phyloP scores from a whole-genome alignment of 2,113 vertebrate species.

The Syrmaticus mikado region DNA sequence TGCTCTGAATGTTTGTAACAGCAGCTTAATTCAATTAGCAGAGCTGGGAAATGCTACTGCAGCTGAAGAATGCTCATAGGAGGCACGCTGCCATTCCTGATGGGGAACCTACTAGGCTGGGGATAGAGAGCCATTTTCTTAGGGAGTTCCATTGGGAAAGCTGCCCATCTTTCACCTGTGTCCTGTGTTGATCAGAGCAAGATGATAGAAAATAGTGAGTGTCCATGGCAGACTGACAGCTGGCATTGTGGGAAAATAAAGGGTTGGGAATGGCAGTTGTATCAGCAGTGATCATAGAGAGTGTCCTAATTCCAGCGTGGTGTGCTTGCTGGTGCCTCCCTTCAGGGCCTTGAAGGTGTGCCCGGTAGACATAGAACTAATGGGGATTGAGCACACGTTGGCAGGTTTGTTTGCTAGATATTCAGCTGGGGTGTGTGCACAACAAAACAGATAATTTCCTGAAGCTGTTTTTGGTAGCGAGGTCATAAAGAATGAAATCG shows the following conservation, averaged over 20 bases:
- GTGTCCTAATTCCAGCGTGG: background rate
- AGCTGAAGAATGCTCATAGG: background rate
- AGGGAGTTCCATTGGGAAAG: background rate
- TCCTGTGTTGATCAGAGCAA: background rate
- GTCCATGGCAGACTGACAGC: background rate
- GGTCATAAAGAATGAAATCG: background rate
- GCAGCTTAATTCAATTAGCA: background rate
- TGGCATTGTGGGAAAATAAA: background rate
- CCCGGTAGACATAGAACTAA: background rate
- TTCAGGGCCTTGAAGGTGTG: background rate
- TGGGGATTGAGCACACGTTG: accelerated
- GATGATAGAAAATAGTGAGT: background rate
- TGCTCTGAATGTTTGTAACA: background rate
- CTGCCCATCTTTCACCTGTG: background rate
- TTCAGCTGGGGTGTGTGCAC: background rate
- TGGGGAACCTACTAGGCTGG: background rate
- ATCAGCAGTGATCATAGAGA: background rate
- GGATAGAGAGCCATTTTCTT: background rate
- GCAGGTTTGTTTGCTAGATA: background rate
- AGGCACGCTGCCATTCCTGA: background rate
- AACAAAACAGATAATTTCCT: background rate
- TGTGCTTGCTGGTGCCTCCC: background rate
- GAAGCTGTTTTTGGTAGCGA: background rate
- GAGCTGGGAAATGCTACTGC: background rate
- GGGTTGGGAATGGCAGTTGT: background rate